Base-by-base conservation (phyloP, 2,113 vertebrate species). In the Sphyrna mokarran region DNA sequence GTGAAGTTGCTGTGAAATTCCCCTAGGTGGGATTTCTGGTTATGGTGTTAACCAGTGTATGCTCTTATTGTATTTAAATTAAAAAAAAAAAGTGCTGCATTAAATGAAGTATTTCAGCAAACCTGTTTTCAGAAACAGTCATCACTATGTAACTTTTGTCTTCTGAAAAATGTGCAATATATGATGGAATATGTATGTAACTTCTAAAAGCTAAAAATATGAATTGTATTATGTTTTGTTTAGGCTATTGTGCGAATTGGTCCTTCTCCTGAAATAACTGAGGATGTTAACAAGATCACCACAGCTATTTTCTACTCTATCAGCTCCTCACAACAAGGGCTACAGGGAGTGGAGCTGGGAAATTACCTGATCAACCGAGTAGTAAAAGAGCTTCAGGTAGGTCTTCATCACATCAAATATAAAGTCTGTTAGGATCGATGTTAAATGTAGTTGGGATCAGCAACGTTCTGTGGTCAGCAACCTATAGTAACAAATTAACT, bases 251-350 rank as follows among this genome's bases (percentile, higher is more conserved):
- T 99, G 96, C 98, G 98, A 95, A 98, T 99, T 94, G 97, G 97
- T 22, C 96, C 97, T 0, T 97, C 97, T 0, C 96, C 97, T 0
- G 98, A 99, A 69, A 96, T 96, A 0, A 98, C 97, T 37, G 98
- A 99, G 96, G 98, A 99, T 20, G 90, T 96, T 89, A 98, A 97
- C 94, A 98, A 97, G 96, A 98, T 99, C 58, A 97, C 98, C 0
- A 97, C 98, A 0, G 99, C 99, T 22, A 87, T 99, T 96, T 99
- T 99, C 96, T 99, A 99, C 97, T 99, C 99, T 16, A 98, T 99
- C 97, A 99, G 98, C 91, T 98, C 99, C 96, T 98, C 98, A 16
- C 98, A 99, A 96, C 98, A 98, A 13, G 99, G 99, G 5, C 98
- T 99, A 90, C 99, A 99, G 76, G 99, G 99, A 0, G 98, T 99